Base-by-base conservation (phyloP, 2,888 invertebrate genomes). In the Cotesia congregata region DNA sequence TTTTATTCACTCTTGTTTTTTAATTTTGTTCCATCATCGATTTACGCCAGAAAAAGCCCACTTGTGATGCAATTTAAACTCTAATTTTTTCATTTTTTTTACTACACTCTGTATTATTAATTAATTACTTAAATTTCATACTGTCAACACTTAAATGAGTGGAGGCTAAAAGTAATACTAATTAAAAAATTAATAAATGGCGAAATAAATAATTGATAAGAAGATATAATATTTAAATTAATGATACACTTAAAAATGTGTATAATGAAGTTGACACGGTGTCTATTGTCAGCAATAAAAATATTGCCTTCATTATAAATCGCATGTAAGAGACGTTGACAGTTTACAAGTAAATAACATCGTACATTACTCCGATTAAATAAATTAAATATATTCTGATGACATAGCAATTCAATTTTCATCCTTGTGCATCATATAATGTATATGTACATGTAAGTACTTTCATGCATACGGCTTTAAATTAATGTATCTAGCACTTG, bases 1-100 rank as follows among this genome's bases (percentile, higher is more conserved):
- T 67, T 67, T 17, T 65, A 30, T 72, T 72, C 60, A 17, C 67
- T 76, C 17, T 69, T 30, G 6, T 20, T 65, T 50, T 59, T 60
- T 62, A n/a, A n/a, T 40, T 20, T 9, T 20, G 39, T 62, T 59
- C 30, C 61, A 41, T 62, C 65, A 65, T 65, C 38, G 20, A 65
- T 65, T 65, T 65, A 9, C 7, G 50, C 38, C 12, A 6, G 0
- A 20, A 62, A 62, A 62, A 62, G 15, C 6, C 62, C 62, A 62
- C 62, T 62, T 62, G 62, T 62, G 20, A 60, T 60, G 3, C n/a
- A n/a, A 60, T 60, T 9, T n/a, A 60, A n/a, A 62, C 38, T 65
- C 30, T 65, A 30, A 30, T 12, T 65, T 12, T 30, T 7, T 65
- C 4, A 5, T 30, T 6, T 0, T 38, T 30, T 65, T 65, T 65